Conservation (phyloP, 2,888 invertebrate species). For the Apoderus coryli region DNA sequence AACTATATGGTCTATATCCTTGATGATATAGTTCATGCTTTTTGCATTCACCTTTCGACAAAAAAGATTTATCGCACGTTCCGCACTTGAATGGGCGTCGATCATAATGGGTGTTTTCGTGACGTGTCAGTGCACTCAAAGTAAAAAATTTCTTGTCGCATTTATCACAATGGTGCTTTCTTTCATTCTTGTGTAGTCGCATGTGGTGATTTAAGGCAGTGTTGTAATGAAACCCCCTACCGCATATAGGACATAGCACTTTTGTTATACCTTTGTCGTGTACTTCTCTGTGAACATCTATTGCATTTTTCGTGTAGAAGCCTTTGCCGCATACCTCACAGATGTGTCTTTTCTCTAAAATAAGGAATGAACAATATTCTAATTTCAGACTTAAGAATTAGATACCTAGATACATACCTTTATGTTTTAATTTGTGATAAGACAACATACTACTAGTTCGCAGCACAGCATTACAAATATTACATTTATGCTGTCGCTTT, state of each 20-base stretch:
- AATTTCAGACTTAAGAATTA: no score
- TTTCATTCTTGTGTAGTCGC: slow-evolving; percentile 18
- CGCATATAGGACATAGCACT: slow-evolving; percentile 14
- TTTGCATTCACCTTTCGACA: background rate
- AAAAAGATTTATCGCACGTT: slow-evolving; percentile 16
- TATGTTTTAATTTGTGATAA: no score
- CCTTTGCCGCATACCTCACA: slow-evolving; percentile 13
- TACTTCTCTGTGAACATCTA: slow-evolving; percentile 10
- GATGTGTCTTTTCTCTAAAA: no score
- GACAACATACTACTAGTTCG: no score
- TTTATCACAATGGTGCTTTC: slow-evolving; percentile 15
- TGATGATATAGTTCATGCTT: background rate
- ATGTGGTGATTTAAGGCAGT: slow-evolving; percentile 19
- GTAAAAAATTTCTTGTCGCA: slow-evolving; percentile 15
- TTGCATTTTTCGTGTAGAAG: slow-evolving; percentile 10
- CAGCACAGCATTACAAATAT: no score
- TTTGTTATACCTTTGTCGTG: slow-evolving; percentile 10
- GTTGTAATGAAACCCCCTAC: slow-evolving; percentile 15
- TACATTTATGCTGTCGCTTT: no score
- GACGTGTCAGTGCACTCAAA: slow-evolving; percentile 14
- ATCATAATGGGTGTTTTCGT: slow-evolving; percentile 17
- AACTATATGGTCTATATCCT: slow-evolving; percentile 13
- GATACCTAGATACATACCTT: no score
- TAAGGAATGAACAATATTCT: no score
- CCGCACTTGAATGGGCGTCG: slow-evolving; percentile 16